Base-by-base conservation (phyloP, 2,888 invertebrate genomes). In the Ormyrus rosae region DNA sequence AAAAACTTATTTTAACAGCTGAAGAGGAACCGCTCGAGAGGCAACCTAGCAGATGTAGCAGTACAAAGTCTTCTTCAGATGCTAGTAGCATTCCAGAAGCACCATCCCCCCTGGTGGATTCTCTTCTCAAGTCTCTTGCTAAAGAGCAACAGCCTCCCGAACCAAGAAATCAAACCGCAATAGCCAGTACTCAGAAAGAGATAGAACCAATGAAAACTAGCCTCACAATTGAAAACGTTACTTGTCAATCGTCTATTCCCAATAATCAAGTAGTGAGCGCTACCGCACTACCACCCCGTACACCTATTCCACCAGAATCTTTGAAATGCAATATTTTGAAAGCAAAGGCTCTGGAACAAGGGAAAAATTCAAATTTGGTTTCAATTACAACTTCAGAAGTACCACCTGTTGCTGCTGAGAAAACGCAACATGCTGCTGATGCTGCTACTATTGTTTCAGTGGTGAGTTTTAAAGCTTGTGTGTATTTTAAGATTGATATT, bases 271-370 rank as follows among this genome's bases (percentile, higher is more conserved):
- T 94, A 84, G 92, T 94, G 84, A 93, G 93, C 56, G 93, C 92
- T 48, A 88, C 91, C 0, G 87, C 88, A 6, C 77, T 90, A 78
- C 89, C 91, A 45, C 88, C 90, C 11, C 89, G 90, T 34, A 94
- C 94, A 86, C 95, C 96, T 45, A 93, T 98, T 80, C 97, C 97
- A 65, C 96, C 96, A 8, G 97, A 97, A 83, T 96, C 97, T 89
- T 93, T 98, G 82, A 98, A 98, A 91, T 98, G 98, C 91, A 98
- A 96, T 92, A 98, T 98, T 89, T 92, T 98, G 75, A 98, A 98
- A 93, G 96, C 96, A 91, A 93, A 93, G 86, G 92, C 93, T 80
- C 87, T 93, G 72, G 93, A 93, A 84, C 93, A 93, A 82, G 91
- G 91, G 6, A 92, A 92, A 83, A 89, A 87, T 72, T 89, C 89